phyloP scores from a whole-genome alignment of 2,797 vertebrate species.

The Pteropus rufus region DNA sequence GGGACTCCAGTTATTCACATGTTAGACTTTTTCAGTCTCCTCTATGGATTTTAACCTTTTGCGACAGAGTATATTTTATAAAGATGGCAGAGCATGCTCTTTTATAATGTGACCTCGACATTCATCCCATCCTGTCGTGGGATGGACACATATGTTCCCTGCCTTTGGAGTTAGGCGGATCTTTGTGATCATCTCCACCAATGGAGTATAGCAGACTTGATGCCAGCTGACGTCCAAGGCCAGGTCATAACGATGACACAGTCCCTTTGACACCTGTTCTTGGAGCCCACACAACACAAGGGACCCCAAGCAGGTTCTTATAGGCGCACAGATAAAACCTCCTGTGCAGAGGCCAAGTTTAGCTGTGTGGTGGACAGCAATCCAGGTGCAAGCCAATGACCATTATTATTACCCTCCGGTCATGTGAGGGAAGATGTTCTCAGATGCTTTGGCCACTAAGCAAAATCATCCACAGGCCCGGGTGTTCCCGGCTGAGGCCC shows the following conservation, averaged over 20 bases:
- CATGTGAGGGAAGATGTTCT: not conserved
- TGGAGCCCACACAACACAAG: not conserved
- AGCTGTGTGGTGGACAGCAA: not conserved
- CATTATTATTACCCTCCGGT: not conserved
- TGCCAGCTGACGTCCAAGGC: not conserved
- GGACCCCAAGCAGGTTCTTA: not conserved
- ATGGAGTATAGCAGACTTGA: not conserved
- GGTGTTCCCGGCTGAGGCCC: not conserved
- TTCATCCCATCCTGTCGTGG: too few relatives aligned
- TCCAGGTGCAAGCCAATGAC: not conserved
- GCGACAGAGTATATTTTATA: not conserved
- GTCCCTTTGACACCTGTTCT: not conserved
- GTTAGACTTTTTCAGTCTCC: not conserved
- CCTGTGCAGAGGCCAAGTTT: not conserved
- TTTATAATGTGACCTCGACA: not conserved
- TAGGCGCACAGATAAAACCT: not conserved
- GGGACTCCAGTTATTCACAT: not conserved
- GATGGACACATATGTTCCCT: not conserved
- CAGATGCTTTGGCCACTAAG: not conserved
- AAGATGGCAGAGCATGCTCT: not conserved
- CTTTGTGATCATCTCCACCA: not conserved
- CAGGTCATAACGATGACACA: not conserved
- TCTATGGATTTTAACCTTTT: not conserved
- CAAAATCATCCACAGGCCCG: not conserved
- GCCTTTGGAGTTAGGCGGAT: not conserved